Conservation (phyloP, 1,140 invertebrate species). For the Contarinia nasturtii region DNA sequence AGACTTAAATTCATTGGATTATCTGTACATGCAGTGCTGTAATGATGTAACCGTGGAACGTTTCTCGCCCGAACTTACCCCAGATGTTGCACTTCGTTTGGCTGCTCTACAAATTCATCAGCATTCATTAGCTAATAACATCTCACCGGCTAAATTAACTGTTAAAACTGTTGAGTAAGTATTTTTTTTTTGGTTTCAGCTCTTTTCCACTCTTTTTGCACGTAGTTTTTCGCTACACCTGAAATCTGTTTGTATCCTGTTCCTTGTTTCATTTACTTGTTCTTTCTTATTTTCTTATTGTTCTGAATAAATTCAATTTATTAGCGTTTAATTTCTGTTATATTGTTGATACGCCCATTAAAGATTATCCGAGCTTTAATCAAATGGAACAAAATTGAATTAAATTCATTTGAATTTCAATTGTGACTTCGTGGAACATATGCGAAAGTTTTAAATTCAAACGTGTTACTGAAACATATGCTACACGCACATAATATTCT, state of each 20-base stretch:
- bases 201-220: not conserved
- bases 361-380: no score
- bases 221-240: not conserved
- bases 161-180: slow-evolving; percentile 78
- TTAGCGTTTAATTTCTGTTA: no score
- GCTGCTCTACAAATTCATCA: slow-evolving; percentile 82
- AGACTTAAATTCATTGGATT: slow-evolving; percentile 72
- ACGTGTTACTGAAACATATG: no score
- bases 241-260: no score
- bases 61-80: slow-evolving; percentile 75
- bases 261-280: not conserved
- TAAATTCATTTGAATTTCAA: no score
- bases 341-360: no score
- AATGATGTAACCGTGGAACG: slow-evolving; percentile 83
- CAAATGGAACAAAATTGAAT: no score
- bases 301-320: no score
- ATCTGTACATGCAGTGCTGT: slow-evolving; percentile 78
- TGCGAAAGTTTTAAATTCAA: no score
- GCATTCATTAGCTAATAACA: slow-evolving; percentile 60
- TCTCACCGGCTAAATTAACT: slow-evolving; percentile 53
- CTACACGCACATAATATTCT: no score
- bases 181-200: no score
- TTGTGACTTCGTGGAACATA: no score
- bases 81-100: slow-evolving; percentile 64
- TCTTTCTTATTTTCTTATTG: not conserved